Percentiles rank a stretch among this genome's conserved stretches.
These are phyloP conservation scores for Gallirallus australis DNA, from an alignment of 2,797 vertebrate genomes.

Conservation along the genomic window DNA sequence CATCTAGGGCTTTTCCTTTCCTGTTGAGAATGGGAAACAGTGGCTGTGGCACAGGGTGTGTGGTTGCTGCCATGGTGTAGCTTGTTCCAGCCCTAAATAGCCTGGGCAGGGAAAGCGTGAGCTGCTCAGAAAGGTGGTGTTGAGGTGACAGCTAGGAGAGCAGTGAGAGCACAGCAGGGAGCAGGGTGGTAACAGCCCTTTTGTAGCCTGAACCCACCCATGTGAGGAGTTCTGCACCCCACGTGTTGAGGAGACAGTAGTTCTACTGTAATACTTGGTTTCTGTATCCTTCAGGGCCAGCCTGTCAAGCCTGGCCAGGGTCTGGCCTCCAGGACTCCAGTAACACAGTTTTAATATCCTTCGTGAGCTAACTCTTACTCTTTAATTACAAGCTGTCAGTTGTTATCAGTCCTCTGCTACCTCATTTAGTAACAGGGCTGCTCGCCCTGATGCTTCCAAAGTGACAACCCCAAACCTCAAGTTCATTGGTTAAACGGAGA, in stretches of 20 bases:
- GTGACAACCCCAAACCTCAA: not conserved
- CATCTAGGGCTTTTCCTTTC: not conserved
- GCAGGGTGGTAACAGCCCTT: not conserved
- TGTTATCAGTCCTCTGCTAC: not conserved
- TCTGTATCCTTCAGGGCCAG: not conserved
- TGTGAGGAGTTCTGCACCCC: not conserved
- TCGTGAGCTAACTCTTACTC: not conserved
- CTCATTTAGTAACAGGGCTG: not conserved
- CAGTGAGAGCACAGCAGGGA: not conserved
- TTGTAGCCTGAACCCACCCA: not conserved
- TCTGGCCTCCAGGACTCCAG: not conserved
- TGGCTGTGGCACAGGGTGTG: rapidly evolving
- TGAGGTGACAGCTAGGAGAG: not conserved
- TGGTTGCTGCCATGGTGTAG: rapidly evolving
- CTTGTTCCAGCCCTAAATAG: not conserved
- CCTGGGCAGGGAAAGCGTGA: not conserved
- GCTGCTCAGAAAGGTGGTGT: not conserved
- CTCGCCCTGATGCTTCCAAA: not conserved
- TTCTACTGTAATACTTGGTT: not conserved
- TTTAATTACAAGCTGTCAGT: not conserved
- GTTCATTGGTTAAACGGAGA: not conserved
- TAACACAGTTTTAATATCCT: not conserved
- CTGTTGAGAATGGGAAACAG: not conserved
- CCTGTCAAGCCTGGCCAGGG: not conserved
- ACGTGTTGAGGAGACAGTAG: rapidly evolving